Conservation (phyloP, 2,113 vertebrate genomes). For the Galemys pyrenaicus region DNA sequence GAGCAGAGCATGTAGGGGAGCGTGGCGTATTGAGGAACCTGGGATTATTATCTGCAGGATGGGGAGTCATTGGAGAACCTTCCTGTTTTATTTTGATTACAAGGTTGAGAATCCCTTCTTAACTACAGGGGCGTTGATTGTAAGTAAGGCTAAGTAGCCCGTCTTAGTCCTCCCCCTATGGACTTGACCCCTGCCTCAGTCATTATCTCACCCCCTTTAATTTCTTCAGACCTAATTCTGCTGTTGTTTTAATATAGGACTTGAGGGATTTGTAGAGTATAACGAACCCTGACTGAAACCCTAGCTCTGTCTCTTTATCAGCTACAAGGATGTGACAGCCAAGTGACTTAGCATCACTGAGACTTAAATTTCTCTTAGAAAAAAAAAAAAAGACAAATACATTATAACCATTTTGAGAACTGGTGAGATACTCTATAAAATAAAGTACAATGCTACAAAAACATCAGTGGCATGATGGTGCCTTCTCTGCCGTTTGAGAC, state of each 20-base stretch:
- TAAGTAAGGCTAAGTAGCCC: no score
- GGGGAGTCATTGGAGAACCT: background rate
- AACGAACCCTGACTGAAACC: background rate
- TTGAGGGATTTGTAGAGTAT: background rate
- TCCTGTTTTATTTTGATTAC: background rate
- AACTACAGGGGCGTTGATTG: background rate
- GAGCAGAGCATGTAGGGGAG: background rate
- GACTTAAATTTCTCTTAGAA: background rate
- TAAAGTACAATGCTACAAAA: background rate
- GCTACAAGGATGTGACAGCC: background rate
- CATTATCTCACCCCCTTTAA: background rate
- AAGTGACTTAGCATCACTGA: background rate
- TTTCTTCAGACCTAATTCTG: background rate
- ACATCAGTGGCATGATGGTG: accelerated
- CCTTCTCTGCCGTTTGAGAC: background rate
- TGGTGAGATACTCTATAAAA: background rate
- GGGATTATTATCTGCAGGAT: accelerated
- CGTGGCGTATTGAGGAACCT: accelerated
- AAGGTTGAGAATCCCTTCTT: background rate
- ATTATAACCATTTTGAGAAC: background rate
- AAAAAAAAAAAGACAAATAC: background rate
- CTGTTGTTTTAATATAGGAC: background rate
- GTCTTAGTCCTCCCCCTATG: background rate
- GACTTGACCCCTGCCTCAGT: background rate
- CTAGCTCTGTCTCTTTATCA: background rate